Conservation (phyloP, 1,140 invertebrate species). For the Procambarus virginalis region DNA sequence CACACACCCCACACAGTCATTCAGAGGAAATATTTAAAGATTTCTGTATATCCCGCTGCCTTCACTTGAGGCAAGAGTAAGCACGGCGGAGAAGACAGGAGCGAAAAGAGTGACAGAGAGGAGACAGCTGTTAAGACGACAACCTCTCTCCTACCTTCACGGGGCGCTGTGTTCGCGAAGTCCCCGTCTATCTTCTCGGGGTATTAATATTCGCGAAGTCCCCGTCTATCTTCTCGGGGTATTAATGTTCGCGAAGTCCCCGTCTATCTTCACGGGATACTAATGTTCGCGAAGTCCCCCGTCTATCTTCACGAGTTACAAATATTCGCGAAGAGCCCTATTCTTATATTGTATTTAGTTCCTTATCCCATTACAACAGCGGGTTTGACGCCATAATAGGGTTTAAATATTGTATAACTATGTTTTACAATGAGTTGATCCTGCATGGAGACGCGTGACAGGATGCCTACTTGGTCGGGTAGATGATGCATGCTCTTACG, state of each 20-base stretch:
- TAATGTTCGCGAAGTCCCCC: too few species aligned
- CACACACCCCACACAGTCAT: not conserved
- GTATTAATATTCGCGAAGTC: conserved; percentile 12
- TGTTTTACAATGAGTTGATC: too few species aligned
- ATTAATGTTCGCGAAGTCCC: too few species aligned
- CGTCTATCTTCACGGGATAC: too few species aligned
- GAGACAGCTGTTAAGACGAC: conserved; percentile 34
- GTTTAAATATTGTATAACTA: too few species aligned
- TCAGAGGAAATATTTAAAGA: not conserved
- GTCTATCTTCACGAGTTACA: conserved; percentile 6
- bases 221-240: too few species aligned
- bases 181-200: not conserved
- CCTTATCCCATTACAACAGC: too few species aligned
- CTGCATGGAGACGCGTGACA: too few species aligned
- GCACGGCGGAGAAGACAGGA: not conserved
- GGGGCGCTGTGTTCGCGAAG: conserved; percentile 20
- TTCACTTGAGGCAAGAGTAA: not conserved
- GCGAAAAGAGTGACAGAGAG: conserved; percentile 19
- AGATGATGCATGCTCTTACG: too few species aligned
- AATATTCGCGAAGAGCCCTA: conserved; percentile 9
- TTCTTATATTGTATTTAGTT: too few species aligned
- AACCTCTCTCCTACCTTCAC: conserved; percentile 11
- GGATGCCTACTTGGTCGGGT: too few species aligned
- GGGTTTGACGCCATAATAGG: too few species aligned
- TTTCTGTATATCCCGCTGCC: not conserved